phyloP scores from a whole-genome alignment of 2,888 invertebrate species.

The Cerastoderma edule region DNA sequence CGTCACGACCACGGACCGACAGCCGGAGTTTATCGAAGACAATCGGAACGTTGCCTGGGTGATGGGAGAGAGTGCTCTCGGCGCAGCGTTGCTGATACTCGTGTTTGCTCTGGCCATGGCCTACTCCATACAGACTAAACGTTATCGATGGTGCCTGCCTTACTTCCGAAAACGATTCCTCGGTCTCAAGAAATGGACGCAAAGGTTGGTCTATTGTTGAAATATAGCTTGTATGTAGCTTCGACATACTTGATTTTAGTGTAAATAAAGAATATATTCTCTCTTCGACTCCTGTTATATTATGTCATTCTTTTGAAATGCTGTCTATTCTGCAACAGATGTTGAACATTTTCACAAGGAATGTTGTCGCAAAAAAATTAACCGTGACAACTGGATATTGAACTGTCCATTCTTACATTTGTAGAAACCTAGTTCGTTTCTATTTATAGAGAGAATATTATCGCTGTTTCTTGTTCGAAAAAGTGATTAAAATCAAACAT shows the following conservation, averaged over 20 bases:
- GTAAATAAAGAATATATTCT: no score
- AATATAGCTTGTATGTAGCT: no score
- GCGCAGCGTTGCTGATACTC: conserved; percentile 21
- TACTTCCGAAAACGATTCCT: conserved; percentile 43
- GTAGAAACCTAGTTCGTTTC: no score
- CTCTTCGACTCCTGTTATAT: no score
- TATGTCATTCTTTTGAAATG: background rate
- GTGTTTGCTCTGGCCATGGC: conserved; percentile 29
- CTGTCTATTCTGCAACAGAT: background rate
- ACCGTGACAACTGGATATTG: no score
- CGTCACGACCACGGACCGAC: conserved; percentile 45
- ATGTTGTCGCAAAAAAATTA: no score
- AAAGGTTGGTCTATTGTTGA: no score
- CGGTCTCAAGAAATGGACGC: conserved; percentile 33
- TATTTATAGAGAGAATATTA: no score
- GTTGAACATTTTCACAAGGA: background rate
- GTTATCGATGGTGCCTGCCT: conserved; percentile 55
- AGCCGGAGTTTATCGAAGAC: conserved; percentile 45
- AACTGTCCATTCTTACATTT: no score
- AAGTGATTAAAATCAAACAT: no score
- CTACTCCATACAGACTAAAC: conserved; percentile 51
- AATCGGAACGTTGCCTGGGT: conserved; percentile 56
- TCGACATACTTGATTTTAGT: no score
- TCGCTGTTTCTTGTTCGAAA: no score
- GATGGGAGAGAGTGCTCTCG: conserved; percentile 26